These are phyloP conservation scores for Synergus umbraculus DNA, from an alignment of 2,888 invertebrate species.

Conservation along the genomic window DNA sequence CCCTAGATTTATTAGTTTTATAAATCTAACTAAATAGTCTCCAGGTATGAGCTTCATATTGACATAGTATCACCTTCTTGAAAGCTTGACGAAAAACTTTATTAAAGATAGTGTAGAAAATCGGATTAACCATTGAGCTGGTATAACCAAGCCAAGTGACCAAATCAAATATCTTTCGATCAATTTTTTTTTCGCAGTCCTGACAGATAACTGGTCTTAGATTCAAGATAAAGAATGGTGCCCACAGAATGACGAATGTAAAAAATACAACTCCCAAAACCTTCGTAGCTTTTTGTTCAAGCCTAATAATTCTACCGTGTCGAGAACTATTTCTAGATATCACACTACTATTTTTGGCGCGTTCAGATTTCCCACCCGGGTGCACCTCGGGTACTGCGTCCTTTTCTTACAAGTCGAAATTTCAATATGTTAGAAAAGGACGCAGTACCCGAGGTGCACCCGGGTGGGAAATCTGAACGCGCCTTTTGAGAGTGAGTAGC, in stretches of 20 bases:
- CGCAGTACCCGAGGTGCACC: too few relatives aligned
- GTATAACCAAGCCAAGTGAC: conserved; percentile 96
- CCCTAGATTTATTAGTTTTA: neutral
- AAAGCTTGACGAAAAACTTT: conserved; percentile 95
- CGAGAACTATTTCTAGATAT: conserved; percentile 89
- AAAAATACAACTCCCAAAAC: conserved; percentile 96
- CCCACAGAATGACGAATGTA: conserved; percentile 96
- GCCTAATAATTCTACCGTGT: conserved; percentile 89
- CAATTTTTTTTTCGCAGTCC: conserved; percentile 86
- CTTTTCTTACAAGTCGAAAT: too few relatives aligned
- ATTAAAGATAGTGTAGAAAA: conserved; percentile 97
- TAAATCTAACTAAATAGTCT: conserved; percentile 70
- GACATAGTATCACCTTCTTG: conserved; percentile 89
- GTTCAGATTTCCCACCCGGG: too few relatives aligned
- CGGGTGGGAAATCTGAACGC: too few relatives aligned
- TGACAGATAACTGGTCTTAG: conserved; percentile 90
- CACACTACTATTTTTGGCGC: conserved; percentile 88
- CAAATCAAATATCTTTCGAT: conserved; percentile 89
- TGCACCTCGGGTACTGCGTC: too few relatives aligned
- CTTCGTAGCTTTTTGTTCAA: conserved; percentile 98
- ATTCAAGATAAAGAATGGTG: conserved; percentile 96
- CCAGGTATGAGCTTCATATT: conserved; percentile 83
- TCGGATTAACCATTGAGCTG: conserved; percentile 96
- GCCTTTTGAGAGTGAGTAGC: conserved; percentile 88
- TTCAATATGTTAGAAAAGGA: too few relatives aligned